These are phyloP conservation scores for Orientallactaga sibirica DNA, from an alignment of 2,797 vertebrate species.

Conservation along the genomic window DNA sequence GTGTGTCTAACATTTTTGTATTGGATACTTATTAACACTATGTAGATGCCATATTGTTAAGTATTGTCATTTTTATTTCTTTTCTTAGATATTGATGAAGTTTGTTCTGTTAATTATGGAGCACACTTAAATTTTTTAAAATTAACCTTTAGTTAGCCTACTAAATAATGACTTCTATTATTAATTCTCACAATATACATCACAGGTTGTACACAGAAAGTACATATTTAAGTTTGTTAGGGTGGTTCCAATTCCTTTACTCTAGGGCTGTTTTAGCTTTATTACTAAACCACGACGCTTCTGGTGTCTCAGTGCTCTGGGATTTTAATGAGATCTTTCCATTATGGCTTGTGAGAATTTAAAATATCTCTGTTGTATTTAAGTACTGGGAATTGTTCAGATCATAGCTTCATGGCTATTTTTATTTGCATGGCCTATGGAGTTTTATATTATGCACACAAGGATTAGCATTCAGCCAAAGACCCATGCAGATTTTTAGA, in stretches of 20 bases:
- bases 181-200: no score
- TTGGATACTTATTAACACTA: neutral
- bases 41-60: neutral
- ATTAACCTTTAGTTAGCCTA: neutral
- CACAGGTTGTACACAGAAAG: neutral
- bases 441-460: constrained; percentile 65
- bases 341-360: constrained; percentile 66
- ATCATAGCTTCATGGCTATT: constrained; percentile 58
- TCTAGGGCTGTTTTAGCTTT: constrained; percentile 25
- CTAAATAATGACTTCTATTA: neutral
- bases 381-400: constrained; percentile 64
- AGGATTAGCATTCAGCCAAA: constrained; percentile 62
- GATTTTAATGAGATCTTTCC: constrained; percentile 62
- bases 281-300: neutral
- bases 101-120: neutral
- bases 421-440: constrained; percentile 68
- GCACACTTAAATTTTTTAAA: neutral
- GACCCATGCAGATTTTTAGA: constrained; percentile 41
- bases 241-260: neutral
- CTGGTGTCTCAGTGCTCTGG: constrained; percentile 27
- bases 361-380: constrained; percentile 39
- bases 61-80: neutral
- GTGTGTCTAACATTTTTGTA: constrained; percentile 1
- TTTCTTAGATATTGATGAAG: constrained; percentile 14
- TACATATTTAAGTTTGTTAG: constrained; percentile 41